These are phyloP conservation scores for Pterocles burchelli DNA, from an alignment of 2,113 vertebrate genomes.

Conservation along the genomic window DNA sequence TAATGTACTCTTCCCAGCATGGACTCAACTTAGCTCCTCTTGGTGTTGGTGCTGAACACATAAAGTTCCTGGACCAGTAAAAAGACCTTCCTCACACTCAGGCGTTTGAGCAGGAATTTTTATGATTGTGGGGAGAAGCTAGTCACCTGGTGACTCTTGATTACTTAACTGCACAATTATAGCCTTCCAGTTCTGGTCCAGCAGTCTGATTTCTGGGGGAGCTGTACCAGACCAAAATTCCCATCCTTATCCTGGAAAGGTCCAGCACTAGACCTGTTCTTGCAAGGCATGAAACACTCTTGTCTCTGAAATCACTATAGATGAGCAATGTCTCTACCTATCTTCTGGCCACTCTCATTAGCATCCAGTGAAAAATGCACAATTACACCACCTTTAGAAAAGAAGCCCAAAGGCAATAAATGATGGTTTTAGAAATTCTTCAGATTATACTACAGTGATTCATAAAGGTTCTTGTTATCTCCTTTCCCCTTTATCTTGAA, in stretches of 20 bases:
- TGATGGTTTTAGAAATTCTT: conserved; percentile 45
- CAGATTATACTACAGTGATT: conserved; percentile 43
- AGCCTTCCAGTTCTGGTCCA: not conserved
- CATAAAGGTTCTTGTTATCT: conserved; percentile 56
- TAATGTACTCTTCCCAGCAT: not conserved
- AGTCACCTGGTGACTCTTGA: not conserved
- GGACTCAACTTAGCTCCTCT: not conserved
- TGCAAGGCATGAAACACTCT: not conserved
- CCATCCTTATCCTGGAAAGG: not conserved
- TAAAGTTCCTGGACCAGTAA: not conserved
- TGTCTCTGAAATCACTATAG: not conserved
- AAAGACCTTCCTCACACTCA: not conserved
- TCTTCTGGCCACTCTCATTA: conserved; percentile 28
- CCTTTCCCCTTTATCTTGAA: conserved; percentile 37
- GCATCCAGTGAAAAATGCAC: not conserved
- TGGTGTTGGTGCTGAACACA: not conserved
- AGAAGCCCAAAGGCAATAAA: conserved; percentile 32
- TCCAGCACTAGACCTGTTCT: not conserved
- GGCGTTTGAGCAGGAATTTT: not conserved
- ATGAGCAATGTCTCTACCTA: not conserved
- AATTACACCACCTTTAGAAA: conserved; percentile 9
- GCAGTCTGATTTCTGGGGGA: not conserved
- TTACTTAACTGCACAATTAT: not conserved
- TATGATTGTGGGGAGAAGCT: not conserved
- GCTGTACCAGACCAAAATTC: not conserved